Percentiles rank a stretch among this genome's conserved stretches.
These are phyloP conservation scores for Trichonephila clavata DNA, from an alignment of 1,140 invertebrate genomes.

Conservation along the genomic window DNA sequence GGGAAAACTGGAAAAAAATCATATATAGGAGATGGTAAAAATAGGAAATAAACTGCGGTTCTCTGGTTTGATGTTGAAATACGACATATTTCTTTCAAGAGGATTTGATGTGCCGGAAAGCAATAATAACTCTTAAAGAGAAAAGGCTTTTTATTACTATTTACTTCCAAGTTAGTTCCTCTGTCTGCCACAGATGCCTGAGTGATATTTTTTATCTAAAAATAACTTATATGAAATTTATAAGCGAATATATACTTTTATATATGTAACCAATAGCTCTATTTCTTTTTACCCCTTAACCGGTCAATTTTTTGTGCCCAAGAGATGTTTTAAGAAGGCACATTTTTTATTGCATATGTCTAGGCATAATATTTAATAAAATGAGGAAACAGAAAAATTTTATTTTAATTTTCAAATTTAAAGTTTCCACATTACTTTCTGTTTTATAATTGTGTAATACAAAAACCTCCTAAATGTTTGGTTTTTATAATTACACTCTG, in stretches of 20 bases:
- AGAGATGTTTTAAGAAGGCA: too few species aligned
- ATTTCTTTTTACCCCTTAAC: too few species aligned
- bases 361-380: too few species aligned
- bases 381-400: too few species aligned
- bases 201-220: neutral
- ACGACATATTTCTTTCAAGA: conserved; percentile 25
- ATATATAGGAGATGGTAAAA: conserved; percentile 2
- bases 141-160: neutral
- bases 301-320: too few species aligned
- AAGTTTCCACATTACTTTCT: too few species aligned
- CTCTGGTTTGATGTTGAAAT: conserved; percentile 42
- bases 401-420: too few species aligned
- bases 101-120: neutral
- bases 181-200: neutral
- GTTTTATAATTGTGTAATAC: too few species aligned
- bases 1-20: neutral
- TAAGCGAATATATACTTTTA: neutral
- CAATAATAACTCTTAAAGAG: neutral
- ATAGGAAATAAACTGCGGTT: conserved; percentile 41
- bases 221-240: neutral
- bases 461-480: too few species aligned
- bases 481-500: too few species aligned
- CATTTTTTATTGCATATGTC: too few species aligned
- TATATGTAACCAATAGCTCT: too few species aligned
- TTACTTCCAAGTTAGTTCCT: neutral